Evolutionary conservation across 2,888 invertebrate genomes (phyloP), one percentile per base, ranked within the genome.

Genomic region (Trichogramma evanescens): DNA sequence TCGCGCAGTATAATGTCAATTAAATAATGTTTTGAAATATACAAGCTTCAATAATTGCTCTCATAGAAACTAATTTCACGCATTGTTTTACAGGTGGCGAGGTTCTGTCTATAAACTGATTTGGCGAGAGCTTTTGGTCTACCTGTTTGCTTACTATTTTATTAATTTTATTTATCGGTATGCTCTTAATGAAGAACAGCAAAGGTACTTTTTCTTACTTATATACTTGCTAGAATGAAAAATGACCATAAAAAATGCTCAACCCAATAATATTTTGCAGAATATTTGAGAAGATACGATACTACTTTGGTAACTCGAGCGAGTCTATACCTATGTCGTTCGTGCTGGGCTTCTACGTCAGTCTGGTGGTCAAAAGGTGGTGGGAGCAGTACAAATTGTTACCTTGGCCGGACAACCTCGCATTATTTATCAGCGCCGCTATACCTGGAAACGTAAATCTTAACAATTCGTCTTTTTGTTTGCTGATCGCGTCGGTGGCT

Each of bases 81-180:
- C 26, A 26, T 26, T 75, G 73, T 71, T 70, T 85, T 84, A 56
- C 86, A 93, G 94, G 85, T 95, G 95, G 95, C 84, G 89, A 74
- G 95, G 95, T 72, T 95, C 95, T 77, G 93, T 95, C 49, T 95
- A 95, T 84, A 95, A 95, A 84, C 81, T 95, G 77, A 88, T 95
- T 66, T 95, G 94, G 93, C 86, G 93, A 71, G 95, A 95, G 82
- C 82, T 95, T 66, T 79, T 93, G 74, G 91, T 92, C 60, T 95
- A 94, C 81, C 85, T 92, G 75, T 82, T 86, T 70, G 79, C 93
- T 68, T 95, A 93, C 82, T 91, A 91, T 80, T 83, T 87, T 70
- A 91, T 95, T 76, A 94, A 93, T 80, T 81, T 93, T 69, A 80
- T 89, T 67, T 95, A 95, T 82, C 86, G 95, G 80, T 90, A 87